Evolutionary conservation across 2,113 vertebrate genomes (phyloP).

Genomic region (Cepphus grylle): DNA sequence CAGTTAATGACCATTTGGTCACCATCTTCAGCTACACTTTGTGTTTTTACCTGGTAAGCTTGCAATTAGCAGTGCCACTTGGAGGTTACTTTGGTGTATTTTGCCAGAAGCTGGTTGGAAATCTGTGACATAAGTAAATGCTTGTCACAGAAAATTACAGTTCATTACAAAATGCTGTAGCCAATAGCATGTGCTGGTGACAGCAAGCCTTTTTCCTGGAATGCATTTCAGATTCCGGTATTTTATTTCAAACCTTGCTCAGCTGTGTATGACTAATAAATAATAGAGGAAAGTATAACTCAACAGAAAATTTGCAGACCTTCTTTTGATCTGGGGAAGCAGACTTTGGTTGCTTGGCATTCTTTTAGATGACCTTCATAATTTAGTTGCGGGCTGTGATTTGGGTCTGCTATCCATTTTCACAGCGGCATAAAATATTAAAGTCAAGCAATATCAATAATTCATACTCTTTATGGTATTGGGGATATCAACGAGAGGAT

Average conservation of each 20-base stretch:
- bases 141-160: slow-evolving; percentile 42
- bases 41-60: slow-evolving; percentile 20
- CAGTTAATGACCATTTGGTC: slow-evolving; percentile 47
- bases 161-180: slow-evolving; percentile 26
- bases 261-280: slow-evolving; percentile 48
- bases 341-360: neutral
- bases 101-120: slow-evolving; percentile 28
- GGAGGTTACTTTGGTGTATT: neutral
- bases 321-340: slow-evolving; percentile 49
- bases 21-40: slow-evolving; percentile 26
- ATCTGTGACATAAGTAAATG: slow-evolving; percentile 13
- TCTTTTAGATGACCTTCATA: slow-evolving; percentile 53
- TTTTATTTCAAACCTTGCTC: slow-evolving; percentile 52
- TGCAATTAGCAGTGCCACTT: slow-evolving; percentile 8
- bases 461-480: slow-evolving; percentile 28
- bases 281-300: slow-evolving; percentile 55
- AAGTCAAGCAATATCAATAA: slow-evolving; percentile 57
- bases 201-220: slow-evolving; percentile 48
- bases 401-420: slow-evolving; percentile 44
- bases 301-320: slow-evolving; percentile 41
- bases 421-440: slow-evolving; percentile 53
- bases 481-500: neutral
- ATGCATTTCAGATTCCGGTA: slow-evolving; percentile 19
- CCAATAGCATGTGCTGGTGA: slow-evolving; percentile 43
- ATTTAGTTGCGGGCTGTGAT: slow-evolving; percentile 23